Evolutionary conservation across 1,140 invertebrate genomes (phyloP), one percentile per base, ranked within the genome.

Genomic region (Pogonomyrmex californicus): DNA sequence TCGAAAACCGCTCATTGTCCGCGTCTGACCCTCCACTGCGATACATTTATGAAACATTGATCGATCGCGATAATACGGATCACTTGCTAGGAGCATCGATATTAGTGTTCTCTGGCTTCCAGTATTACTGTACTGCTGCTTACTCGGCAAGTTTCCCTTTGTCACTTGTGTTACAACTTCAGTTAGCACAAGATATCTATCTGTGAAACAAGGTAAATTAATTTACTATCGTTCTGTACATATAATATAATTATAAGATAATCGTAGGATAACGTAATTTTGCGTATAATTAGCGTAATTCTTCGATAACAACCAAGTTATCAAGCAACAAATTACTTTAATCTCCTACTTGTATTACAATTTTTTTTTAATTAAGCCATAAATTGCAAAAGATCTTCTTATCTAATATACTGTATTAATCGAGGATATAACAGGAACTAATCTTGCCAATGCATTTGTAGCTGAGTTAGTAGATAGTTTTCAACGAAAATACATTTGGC

Each of bases 1-100:
- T 86, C 83, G 90, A 88, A 91, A 91, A 90, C 62, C 89, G 82
- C 60, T 90, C 82, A 56, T 85, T 71, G 87, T 90, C 51, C 62
- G 79, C 54, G 60, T 10, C 9, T 47, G 44, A 7, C 78, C 41
- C 36, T 75, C 49, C 5, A 30, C 41, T 36, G 63, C 44, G 63
- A 71, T 65, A 71, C 85, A 73, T 60, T 60, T 63, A 62, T 75
- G 70, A 60, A 88, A 81, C 71, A 79, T 77, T 71, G 85, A 79
- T 88, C 23, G 60, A 78, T 88, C 54, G n/a, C 58, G 65, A 86
- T 79, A 68, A 82, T 49, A 70, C 41, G 86, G 33, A 54, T 56
- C 66, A 12, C 75, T 66, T 44, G 56, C 54, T 79, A 62, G 30
- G 14, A 78, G 47, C 17, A 33, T 56, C 62, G 60, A 78, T 54